Evolutionary conservation across 2,797 vertebrate genomes (phyloP).

Genomic region (Onychomys torridus): DNA sequence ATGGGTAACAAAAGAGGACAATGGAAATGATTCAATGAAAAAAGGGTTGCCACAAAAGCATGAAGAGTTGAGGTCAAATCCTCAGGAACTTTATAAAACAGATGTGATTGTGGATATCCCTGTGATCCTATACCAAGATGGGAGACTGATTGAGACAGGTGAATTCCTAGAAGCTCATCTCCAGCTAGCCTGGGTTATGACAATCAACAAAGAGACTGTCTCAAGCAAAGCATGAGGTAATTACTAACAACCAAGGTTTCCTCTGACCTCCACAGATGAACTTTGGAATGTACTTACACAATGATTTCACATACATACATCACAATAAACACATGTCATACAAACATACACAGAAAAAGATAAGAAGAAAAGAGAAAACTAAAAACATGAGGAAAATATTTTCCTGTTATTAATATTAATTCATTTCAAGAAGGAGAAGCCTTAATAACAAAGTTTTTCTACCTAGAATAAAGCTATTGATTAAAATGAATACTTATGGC

Average conservation of each 20-base stretch:
- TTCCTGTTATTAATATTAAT: slow-evolving; percentile 25
- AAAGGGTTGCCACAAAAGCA: neutral
- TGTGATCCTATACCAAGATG: neutral
- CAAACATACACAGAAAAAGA: neutral
- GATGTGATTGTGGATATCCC: too few relatives aligned
- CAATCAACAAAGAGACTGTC: neutral
- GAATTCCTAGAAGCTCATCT: neutral
- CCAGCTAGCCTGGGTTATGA: neutral
- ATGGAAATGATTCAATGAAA: neutral
- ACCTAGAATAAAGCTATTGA: slow-evolving; percentile 41
- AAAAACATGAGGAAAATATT: slow-evolving; percentile 20
- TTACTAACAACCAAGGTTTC: neutral
- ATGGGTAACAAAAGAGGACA: neutral
- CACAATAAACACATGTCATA: neutral
- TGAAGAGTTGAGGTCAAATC: neutral
- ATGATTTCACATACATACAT: neutral
- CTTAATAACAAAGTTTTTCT: slow-evolving; percentile 49
- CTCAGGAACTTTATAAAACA: neutral
- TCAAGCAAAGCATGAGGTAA: neutral
- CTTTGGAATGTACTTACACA: neutral
- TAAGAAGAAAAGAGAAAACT: neutral
- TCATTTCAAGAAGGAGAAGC: slow-evolving; percentile 43
- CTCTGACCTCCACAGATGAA: neutral
- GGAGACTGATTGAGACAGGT: neutral
- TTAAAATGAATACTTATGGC: slow-evolving; percentile 51